Evolutionary conservation across 2,113 vertebrate species (phyloP), one percentile per base, ranked within the genome.

Genomic region (Ornithorhynchus anatinus): DNA sequence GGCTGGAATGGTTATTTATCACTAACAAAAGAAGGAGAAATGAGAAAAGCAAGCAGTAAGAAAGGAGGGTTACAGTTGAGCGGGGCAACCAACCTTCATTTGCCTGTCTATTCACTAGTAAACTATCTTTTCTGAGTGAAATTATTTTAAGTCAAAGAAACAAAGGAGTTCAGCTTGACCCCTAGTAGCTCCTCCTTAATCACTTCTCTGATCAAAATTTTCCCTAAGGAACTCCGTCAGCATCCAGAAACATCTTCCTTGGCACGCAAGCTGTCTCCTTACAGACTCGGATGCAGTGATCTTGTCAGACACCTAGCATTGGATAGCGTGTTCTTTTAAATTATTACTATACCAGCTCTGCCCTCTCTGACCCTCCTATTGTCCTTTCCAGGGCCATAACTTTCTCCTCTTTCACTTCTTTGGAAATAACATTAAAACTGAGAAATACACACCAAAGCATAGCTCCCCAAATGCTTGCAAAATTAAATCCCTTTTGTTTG

Each of bases 121-220:
- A 78, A 63, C 31, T 56, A 69, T 51, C 35, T 42, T 50, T 88
- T 82, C 45, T 72, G 78, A 81, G 62, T 70, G 78, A 17, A 54
- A 88, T 83, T 73, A 72, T 61, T 47, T 54, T 20, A 84, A 68
- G n/a, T 47, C 47, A 57, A 75, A 62, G 84, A 75, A 88, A 86
- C 62, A 90, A 87, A 92, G 81, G 42, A 80, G 54, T 50, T 80
- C 48, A 20, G 72, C 58, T 69, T 91, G 90, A 91, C 89, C 86
- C 78, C 68, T 59, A 6, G 9, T 67, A 36, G 66, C 69, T 36
- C 67, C 42, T 17, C 53, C 60, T 81, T 91, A 91, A 91, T 88
- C 75, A 70, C 60, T 72, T 29, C 83, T 93, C 91, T 92, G 91
- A 92, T 92, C 78, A 77, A 52, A 53, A 38, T 82, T 84, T 82